These are phyloP conservation scores for Leistus spinibarbis DNA, from an alignment of 2,888 invertebrate species.

Conservation along the genomic window DNA sequence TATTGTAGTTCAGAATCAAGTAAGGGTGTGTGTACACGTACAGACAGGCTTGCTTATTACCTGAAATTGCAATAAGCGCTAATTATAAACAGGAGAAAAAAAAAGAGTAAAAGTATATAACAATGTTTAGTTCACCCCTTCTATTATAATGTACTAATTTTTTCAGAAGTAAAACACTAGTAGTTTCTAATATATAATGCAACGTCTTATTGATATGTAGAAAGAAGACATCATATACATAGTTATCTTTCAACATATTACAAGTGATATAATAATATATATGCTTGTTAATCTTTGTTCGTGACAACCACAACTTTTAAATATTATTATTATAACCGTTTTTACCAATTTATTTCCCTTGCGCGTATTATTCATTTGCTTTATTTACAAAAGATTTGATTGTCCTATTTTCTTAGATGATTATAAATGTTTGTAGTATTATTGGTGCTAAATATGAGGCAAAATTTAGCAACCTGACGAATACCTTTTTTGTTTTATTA, in stretches of 20 bases:
- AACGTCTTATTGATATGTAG: not conserved
- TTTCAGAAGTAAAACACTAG: not conserved
- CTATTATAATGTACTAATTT: not conserved
- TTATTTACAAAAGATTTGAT: not conserved
- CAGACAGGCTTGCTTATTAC: not conserved
- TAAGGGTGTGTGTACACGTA: slow-evolving; percentile 29
- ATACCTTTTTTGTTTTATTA: not conserved
- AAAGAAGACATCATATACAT: not conserved
- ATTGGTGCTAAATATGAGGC: not conserved
- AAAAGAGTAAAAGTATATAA: not conserved
- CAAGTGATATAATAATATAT: not conserved
- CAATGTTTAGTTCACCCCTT: not conserved
- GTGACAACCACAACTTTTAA: not conserved
- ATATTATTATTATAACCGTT: not conserved
- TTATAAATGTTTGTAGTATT: not conserved
- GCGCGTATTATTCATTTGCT: not conserved
- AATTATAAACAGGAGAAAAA: not conserved
- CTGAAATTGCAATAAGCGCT: not conserved
- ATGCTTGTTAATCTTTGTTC: not conserved
- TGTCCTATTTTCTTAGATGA: not conserved
- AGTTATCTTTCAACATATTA: not conserved
- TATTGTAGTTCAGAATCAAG: slow-evolving; percentile 55
- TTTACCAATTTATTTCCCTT: not conserved
- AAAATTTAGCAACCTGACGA: not conserved
- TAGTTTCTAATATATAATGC: not conserved